phyloP scores from a whole-genome alignment of 2,113 vertebrate species.

The Arizona elegans region DNA sequence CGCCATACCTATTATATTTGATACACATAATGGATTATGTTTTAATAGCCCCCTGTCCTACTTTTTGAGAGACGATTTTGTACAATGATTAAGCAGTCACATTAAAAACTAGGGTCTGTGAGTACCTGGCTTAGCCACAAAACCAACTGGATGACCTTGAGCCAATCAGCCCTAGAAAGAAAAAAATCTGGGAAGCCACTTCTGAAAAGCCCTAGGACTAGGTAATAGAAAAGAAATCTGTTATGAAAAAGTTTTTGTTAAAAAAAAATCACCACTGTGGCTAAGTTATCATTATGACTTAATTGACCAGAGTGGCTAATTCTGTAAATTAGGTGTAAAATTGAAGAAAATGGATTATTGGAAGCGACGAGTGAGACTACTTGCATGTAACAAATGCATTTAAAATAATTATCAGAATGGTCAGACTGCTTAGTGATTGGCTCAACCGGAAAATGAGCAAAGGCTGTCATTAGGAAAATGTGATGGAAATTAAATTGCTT shows the following conservation, averaged over 20 bases:
- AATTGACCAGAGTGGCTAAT: background rate
- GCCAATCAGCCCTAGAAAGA: background rate
- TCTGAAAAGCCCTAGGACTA: background rate
- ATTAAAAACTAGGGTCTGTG: background rate
- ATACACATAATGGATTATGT: background rate
- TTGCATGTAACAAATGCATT: background rate
- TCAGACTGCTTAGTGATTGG: background rate
- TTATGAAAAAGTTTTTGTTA: background rate
- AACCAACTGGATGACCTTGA: background rate
- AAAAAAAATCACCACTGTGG: background rate
- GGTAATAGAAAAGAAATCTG: background rate
- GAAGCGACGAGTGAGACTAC: background rate
- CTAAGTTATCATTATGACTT: background rate
- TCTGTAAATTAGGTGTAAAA: constrained; percentile 3
- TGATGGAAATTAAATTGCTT: constrained; percentile 30
- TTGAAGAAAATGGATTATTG: background rate
- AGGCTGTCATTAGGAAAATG: constrained; percentile 1
- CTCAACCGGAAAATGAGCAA: constrained; percentile 1
- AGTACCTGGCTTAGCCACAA: background rate
- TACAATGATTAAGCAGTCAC: background rate
- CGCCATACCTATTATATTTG: background rate
- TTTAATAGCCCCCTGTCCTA: background rate
- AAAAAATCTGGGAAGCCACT: background rate
- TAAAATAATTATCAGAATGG: constrained; percentile 10
- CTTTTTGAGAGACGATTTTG: background rate